Evolutionary conservation across 2,888 invertebrate genomes (phyloP).

Genomic region (Agrochola lychnidis): DNA sequence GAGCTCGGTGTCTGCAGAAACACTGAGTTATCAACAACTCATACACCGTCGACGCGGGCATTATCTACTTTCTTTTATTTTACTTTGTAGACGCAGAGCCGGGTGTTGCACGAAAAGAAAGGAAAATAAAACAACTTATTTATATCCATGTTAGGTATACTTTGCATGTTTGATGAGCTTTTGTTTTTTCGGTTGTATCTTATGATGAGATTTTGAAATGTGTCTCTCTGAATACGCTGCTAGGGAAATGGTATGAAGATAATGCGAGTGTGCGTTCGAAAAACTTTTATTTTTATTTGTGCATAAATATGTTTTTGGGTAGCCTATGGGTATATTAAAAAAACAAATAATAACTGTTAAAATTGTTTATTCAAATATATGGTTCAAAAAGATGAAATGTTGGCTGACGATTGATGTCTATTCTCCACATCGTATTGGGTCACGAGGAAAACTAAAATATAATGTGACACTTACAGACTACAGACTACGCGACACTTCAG

Average conservation of each 20-base stretch:
- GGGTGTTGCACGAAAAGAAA: constrained; percentile 57
- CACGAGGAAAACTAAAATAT: too few relatives aligned
- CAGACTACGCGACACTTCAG: too few relatives aligned
- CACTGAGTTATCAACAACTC: constrained; percentile 80
- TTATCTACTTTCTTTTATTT: constrained; percentile 81
- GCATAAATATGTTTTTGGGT: too few relatives aligned
- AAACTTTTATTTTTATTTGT: too few relatives aligned
- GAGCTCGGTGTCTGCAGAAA: constrained; percentile 77
- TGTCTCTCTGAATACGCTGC: not conserved
- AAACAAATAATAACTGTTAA: too few relatives aligned
- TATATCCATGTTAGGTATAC: constrained; percentile 17
- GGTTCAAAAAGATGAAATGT: too few relatives aligned
- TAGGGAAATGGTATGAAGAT: not conserved
- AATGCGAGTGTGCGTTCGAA: constrained; percentile 59
- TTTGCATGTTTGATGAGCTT: constrained; percentile 32
- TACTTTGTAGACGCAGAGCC: constrained; percentile 36
- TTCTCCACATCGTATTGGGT: too few relatives aligned
- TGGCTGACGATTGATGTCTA: too few relatives aligned
- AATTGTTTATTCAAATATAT: too few relatives aligned
- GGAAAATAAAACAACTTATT: constrained; percentile 64
- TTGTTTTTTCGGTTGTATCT: not conserved
- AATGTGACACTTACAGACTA: too few relatives aligned
- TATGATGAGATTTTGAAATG: not conserved
- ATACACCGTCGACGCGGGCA: constrained; percentile 69
- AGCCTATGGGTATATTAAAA: too few relatives aligned